Base-by-base conservation (phyloP, 1,140 invertebrate genomes). In the Drosophila dunni region DNA sequence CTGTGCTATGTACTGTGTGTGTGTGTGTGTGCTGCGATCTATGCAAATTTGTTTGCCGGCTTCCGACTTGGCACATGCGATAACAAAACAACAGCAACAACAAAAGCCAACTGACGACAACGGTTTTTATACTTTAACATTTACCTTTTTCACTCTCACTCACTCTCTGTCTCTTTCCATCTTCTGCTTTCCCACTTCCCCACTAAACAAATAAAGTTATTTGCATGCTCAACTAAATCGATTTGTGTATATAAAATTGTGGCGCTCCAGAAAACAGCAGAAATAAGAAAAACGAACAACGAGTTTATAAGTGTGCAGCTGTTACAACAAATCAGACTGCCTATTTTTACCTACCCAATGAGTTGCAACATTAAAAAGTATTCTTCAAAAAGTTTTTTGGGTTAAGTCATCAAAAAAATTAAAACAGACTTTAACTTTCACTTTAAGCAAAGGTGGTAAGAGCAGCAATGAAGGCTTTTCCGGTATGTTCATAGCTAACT, bases 201-300 rank as follows among this genome's bases (percentile, higher is more conserved):
- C 34, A 64, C 76, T 79, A 71, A 83, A 78, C 83, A 86, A 86
- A 86, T 86, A 86, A 88, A 86, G 83, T 76, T 88, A 88, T 89
- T 88, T 88, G 84, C 83, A 89, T 88, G 84, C 84, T 77, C 84
- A 89, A 89, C 79, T 84, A 88, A 83, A 88, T 88, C 83, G 84
- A 89, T 89, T 89, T 88, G 83, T 89, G 83, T 83, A 66, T 88
- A 88, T 88, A 76, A 81, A 86, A 86, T 78, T 81, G 81, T 78
- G 82, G 68, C 45, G 60, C 64, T 71, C 61, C 58, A 71, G 73
- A 61, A 62, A 80, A 29, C 24, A 29, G 24, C 24, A 29, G 24
- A 29, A 29, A 29, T 29, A 46, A 5, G 40, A 67, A 63, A 63
- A 73, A 67, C 0, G 58, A 69, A 69, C n/a, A 62, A 61, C 60